phyloP scores from a whole-genome alignment of 2,888 invertebrate genomes.

The Perithous albicinctus region DNA sequence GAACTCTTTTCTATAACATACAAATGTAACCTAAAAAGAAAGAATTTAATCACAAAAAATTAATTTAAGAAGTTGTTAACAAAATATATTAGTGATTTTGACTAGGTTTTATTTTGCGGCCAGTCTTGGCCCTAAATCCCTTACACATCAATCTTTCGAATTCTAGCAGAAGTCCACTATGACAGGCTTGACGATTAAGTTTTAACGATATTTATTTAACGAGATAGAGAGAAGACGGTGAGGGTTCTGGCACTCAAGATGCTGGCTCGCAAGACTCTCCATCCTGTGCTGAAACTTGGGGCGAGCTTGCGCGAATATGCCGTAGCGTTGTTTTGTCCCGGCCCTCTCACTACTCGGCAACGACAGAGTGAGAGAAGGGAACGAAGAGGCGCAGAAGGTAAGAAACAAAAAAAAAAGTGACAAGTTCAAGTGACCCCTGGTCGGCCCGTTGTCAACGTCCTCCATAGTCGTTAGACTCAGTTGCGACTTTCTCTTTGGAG shows the following conservation, averaged over 20 bases:
- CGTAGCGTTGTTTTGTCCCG: slow-evolving; percentile 13
- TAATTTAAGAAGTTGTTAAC: too few relatives aligned
- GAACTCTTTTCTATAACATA: too few relatives aligned
- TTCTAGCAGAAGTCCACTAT: neutral
- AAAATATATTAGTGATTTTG: too few relatives aligned
- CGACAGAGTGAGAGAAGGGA: neutral
- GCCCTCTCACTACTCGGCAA: slow-evolving; percentile 16
- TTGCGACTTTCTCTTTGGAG: slow-evolving; percentile 23
- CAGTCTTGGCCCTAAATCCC: too few relatives aligned
- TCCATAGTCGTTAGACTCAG: slow-evolving; percentile 59
- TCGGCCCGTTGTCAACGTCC: slow-evolving; percentile 40
- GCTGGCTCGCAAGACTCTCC: neutral
- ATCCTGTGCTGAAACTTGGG: slow-evolving; percentile 10
- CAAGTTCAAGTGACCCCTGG: slow-evolving; percentile 39
- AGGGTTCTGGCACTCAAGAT: slow-evolving; percentile 5
- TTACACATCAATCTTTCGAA: too few relatives aligned
- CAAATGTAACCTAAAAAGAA: too few relatives aligned
- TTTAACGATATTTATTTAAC: slow-evolving; percentile 65
- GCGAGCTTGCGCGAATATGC: slow-evolving; percentile 6
- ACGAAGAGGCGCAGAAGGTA: slow-evolving; percentile 25
- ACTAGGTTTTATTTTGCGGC: too few relatives aligned
- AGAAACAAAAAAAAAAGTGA: slow-evolving; percentile 13
- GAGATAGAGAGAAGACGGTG: slow-evolving; percentile 28
- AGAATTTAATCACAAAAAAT: too few relatives aligned
- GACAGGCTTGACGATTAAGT: slow-evolving; percentile 31